Percentiles rank a stretch among this genome's conserved stretches.
These are phyloP conservation scores for Hydractinia symbiolongicarpus DNA, from an alignment of 30 jellyfish, hydroid and myxozoan species.

Conservation along the genomic window DNA sequence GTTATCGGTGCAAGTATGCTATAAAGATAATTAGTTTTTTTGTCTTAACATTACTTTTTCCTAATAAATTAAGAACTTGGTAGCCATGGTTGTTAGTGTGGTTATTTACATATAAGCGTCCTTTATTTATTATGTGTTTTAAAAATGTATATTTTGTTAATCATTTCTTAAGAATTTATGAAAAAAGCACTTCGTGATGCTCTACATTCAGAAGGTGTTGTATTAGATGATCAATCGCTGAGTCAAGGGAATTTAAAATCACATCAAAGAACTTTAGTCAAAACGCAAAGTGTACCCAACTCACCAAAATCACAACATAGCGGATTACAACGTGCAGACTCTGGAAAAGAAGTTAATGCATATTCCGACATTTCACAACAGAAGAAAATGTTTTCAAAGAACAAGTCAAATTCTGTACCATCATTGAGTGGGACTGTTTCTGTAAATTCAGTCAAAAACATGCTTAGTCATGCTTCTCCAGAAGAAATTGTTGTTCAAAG, in stretches of 20 bases:
- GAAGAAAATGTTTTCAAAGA: background rate
- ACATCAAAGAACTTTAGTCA: background rate
- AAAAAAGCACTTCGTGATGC: constrained; percentile 60
- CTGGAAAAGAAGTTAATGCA: background rate
- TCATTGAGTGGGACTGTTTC: background rate
- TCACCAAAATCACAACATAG: constrained; percentile 29
- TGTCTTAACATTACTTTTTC: no score
- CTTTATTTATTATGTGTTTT: no score
- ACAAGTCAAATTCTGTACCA: constrained; percentile 7
- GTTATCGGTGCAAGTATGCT: constrained; percentile 53
- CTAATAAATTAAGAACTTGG: no score
- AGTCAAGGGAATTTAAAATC: background rate
- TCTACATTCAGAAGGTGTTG: constrained; percentile 39
- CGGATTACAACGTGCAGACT: background rate
- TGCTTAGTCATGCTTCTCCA: no score
- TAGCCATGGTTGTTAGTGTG: background rate
- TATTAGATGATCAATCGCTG: background rate
- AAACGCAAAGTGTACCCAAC: constrained; percentile 29
- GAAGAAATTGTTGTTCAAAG: constrained; percentile 8
- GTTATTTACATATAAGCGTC: background rate
- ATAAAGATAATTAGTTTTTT: background rate
- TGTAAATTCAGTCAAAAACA: no score
- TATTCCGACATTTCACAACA: background rate
- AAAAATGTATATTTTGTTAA: no score
- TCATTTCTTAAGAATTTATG: constrained; percentile 49